These are phyloP conservation scores for Drosophila seclusa DNA, from an alignment of 2,888 invertebrate species.

Conservation along the genomic window DNA sequence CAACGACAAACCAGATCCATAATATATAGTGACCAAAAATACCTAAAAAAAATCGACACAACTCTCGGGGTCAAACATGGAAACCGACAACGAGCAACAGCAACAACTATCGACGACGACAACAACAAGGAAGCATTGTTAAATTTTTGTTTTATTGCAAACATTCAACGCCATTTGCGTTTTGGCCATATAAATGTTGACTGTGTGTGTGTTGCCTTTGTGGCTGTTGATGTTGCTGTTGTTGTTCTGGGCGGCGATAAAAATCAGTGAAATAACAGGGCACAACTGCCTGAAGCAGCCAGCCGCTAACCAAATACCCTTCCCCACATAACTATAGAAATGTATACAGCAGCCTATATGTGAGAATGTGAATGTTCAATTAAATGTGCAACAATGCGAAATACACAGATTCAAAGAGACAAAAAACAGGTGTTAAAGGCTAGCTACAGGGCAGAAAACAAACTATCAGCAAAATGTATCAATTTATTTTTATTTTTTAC, in stretches of 20 bases:
- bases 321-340: neutral
- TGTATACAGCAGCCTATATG: neutral
- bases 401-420: neutral
- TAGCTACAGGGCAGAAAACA: neutral
- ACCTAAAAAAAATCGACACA: slow-evolving; percentile 14
- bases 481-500: neutral
- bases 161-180: slow-evolving; percentile 77
- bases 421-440: neutral
- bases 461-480: neutral
- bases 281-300: slow-evolving; percentile 1
- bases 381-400: neutral
- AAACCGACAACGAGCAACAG: slow-evolving; percentile 25
- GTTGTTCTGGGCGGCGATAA: slow-evolving; percentile 43
- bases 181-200: slow-evolving; percentile 64
- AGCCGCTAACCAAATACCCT: slow-evolving; percentile 34
- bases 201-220: slow-evolving; percentile 39
- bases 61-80: slow-evolving; percentile 44
- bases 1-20: slow-evolving; percentile 58
- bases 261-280: slow-evolving; percentile 63
- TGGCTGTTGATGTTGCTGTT: slow-evolving; percentile 36
- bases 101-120: slow-evolving; percentile 19
- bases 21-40: slow-evolving; percentile 15
- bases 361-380: no score
- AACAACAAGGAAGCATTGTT: slow-evolving; percentile 56
- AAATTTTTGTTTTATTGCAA: slow-evolving; percentile 72